Evolutionary conservation across 2,113 vertebrate genomes (phyloP).

Genomic region (Melanerpes aurifrons): DNA sequence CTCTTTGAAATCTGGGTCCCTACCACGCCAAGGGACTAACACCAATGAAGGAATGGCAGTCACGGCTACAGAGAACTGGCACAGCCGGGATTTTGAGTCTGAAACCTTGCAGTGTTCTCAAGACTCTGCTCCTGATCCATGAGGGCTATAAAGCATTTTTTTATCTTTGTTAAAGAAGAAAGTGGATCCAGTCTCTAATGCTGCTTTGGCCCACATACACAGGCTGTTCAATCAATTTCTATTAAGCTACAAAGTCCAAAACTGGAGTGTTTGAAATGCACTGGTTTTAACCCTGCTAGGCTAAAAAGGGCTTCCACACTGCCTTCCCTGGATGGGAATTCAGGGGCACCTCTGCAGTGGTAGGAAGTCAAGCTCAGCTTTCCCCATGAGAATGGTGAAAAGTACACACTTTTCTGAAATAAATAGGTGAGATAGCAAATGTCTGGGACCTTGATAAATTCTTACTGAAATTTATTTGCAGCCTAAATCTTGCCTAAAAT

Average conservation of each 20-base stretch:
- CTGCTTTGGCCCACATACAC: not conserved
- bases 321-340: accelerated
- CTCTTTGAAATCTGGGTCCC: slow-evolving; percentile 7
- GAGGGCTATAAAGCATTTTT: not conserved
- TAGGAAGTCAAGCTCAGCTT: not conserved
- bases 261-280: not conserved
- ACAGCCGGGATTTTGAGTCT: not conserved
- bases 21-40: not conserved
- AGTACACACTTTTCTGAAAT: not conserved
- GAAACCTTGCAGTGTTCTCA: not conserved
- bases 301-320: not conserved
- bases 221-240: not conserved
- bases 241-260: not conserved
- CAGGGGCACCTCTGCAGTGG: not conserved
- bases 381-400: not conserved
- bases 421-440: not conserved
- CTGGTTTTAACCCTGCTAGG: not conserved
- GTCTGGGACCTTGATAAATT: not conserved
- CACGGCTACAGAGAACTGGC: not conserved
- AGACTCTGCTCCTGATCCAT: not conserved
- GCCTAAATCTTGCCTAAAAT: not conserved
- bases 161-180: not conserved
- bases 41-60: not conserved
- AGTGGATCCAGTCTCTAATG: not conserved
- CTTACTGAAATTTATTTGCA: not conserved